phyloP scores from a whole-genome alignment of 2,797 vertebrate genomes.

The Sarcophilus harrisii region DNA sequence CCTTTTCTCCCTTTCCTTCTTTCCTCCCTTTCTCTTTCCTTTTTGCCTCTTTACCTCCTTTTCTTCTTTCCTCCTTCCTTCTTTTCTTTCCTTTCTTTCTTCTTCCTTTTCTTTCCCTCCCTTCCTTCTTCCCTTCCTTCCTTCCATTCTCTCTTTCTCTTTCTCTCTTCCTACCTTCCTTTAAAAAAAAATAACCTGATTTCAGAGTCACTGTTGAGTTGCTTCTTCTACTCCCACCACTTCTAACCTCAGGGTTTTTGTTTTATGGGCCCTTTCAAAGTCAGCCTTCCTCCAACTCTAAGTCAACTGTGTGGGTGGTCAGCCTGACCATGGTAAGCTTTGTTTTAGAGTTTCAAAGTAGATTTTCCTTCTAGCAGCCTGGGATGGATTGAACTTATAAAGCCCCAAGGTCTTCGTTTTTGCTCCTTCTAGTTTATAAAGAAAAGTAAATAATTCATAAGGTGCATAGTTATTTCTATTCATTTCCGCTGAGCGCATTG shows the following conservation, averaged over 20 bases:
- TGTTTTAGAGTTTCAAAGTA: neutral
- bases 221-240: neutral
- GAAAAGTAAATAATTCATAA: neutral
- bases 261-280: neutral
- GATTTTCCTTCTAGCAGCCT: neutral
- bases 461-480: neutral
- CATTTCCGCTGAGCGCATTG: neutral
- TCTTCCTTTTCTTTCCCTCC: neutral
- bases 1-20: neutral
- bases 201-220: neutral
- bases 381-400: neutral
- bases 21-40: rapidly evolving
- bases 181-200: neutral
- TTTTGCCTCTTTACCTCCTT: neutral
- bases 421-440: neutral
- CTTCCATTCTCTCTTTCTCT: rapidly evolving
- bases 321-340: neutral
- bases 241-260: neutral
- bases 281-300: neutral
- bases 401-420: neutral
- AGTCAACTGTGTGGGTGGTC: neutral
- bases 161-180: neutral
- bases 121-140: rapidly evolving
- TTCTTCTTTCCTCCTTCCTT: neutral
- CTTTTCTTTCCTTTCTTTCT: no score